Evolutionary conservation across 2,888 invertebrate species (phyloP).

Genomic region (Muschampia plurimacula): DNA sequence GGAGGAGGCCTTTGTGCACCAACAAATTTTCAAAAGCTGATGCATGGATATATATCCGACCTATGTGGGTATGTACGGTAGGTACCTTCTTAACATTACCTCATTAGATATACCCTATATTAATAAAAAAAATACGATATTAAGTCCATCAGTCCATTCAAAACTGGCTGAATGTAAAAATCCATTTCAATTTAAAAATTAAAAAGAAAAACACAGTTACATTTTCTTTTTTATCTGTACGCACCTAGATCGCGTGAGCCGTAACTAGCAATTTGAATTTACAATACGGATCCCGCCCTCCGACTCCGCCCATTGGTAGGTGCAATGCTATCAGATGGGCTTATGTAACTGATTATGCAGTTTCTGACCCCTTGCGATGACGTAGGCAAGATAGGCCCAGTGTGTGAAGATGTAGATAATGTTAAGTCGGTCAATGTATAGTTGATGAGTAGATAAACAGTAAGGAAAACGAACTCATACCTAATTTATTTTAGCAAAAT

Average conservation of each 20-base stretch:
- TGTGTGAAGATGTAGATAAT: slow-evolving; percentile 36
- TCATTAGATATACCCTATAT: too few relatives aligned
- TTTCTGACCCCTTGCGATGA: slow-evolving; percentile 58
- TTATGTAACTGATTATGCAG: slow-evolving; percentile 77
- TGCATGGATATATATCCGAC: too few relatives aligned
- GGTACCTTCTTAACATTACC: too few relatives aligned
- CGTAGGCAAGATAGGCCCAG: slow-evolving; percentile 44
- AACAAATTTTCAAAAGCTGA: too few relatives aligned
- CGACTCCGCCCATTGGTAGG: slow-evolving; percentile 69
- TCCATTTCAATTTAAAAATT: not conserved
- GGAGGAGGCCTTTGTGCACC: too few relatives aligned
- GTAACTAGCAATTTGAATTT: slow-evolving; percentile 78
- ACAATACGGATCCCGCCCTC: slow-evolving; percentile 72
- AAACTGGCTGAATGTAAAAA: too few relatives aligned
- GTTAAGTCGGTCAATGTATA: slow-evolving; percentile 24
- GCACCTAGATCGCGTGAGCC: slow-evolving; percentile 70
- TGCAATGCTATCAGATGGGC: slow-evolving; percentile 70
- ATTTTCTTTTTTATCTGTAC: slow-evolving; percentile 51
- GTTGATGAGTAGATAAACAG: not conserved
- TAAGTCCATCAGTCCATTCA: too few relatives aligned
- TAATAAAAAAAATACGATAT: too few relatives aligned
- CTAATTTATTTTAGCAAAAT: not conserved
- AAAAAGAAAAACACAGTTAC: slow-evolving; percentile 24
- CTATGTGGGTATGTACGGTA: too few relatives aligned
- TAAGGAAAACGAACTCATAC: not conserved